Conservation (phyloP, 2,113 vertebrate species). For the Sinosuthora webbiana region DNA sequence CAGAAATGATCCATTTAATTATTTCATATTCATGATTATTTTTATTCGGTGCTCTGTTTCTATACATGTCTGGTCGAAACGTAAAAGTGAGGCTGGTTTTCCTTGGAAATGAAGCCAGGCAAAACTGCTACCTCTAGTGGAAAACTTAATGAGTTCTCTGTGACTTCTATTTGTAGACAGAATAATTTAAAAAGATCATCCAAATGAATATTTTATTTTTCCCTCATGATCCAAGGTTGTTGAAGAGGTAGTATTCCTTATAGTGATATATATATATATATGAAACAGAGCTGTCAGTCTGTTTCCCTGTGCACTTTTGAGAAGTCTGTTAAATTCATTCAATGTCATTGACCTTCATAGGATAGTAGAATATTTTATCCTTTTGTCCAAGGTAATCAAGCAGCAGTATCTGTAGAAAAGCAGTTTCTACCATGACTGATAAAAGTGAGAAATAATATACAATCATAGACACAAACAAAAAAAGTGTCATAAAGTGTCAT, state of each 20-base stretch:
- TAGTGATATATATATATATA: background rate
- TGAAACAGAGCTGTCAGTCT: background rate
- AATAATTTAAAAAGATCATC: background rate
- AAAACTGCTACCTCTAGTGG: background rate
- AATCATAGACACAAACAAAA: background rate
- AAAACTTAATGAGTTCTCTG: background rate
- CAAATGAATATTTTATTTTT: background rate
- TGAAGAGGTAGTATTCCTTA: background rate
- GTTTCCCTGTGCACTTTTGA: background rate
- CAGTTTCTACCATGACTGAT: background rate
- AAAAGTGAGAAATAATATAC: background rate
- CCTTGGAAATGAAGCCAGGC: background rate
- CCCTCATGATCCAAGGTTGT: background rate
- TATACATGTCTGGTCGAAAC: background rate
- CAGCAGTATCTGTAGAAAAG: background rate
- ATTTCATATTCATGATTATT: background rate
- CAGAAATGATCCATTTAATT: background rate
- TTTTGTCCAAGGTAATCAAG: background rate
- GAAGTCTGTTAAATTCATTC: background rate
- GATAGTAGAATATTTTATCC: background rate
- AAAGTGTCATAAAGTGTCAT: background rate
- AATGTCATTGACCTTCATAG: background rate
- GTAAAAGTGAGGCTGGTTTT: background rate
- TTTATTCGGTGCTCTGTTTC: background rate
- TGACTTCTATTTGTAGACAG: background rate